A percentile compares a stretch with the other conserved stretches of the same genome.
Conservation (phyloP, 2,113 vertebrate species). For the Tachysurus vachellii region DNA sequence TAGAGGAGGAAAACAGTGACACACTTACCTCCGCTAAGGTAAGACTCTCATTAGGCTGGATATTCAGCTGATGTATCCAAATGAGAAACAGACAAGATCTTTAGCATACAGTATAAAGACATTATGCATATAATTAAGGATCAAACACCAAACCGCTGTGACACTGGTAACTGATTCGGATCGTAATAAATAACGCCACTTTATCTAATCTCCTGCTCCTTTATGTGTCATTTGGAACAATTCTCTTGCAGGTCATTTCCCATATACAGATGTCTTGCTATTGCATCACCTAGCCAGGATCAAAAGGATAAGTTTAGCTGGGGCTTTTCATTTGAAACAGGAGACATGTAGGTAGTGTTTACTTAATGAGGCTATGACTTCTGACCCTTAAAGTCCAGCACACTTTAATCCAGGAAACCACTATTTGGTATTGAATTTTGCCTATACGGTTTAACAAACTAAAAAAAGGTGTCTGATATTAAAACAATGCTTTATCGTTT, state of each 20-base stretch:
- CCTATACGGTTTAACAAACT: slow-evolving; percentile 38
- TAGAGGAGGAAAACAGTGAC: slow-evolving; percentile 38
- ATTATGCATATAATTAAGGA: neutral
- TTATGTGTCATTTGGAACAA: slow-evolving; percentile 1
- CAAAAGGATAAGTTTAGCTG: neutral
- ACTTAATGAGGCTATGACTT: slow-evolving; percentile 23
- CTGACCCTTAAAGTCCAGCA: slow-evolving; percentile 3
- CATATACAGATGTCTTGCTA: slow-evolving; percentile 12
- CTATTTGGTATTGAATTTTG: neutral
- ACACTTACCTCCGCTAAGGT: slow-evolving; percentile 42
- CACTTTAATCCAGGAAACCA: slow-evolving; percentile 2
- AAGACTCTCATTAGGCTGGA: slow-evolving; percentile 38
- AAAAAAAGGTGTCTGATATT: slow-evolving; percentile 56
- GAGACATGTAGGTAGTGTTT: neutral
- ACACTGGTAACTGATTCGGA: neutral
- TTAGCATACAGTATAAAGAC: slow-evolving; percentile 36
- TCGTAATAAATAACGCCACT: neutral
- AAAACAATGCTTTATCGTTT: slow-evolving; percentile 63
- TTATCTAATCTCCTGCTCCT: neutral
- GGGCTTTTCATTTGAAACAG: neutral
- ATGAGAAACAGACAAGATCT: slow-evolving; percentile 16
- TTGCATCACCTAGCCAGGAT: neutral
- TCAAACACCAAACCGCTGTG: neutral
- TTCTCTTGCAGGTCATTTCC: neutral
- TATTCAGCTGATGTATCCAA: slow-evolving; percentile 14